Conservation (phyloP, 2,888 invertebrate genomes). For the Sarcophaga subvicina region DNA sequence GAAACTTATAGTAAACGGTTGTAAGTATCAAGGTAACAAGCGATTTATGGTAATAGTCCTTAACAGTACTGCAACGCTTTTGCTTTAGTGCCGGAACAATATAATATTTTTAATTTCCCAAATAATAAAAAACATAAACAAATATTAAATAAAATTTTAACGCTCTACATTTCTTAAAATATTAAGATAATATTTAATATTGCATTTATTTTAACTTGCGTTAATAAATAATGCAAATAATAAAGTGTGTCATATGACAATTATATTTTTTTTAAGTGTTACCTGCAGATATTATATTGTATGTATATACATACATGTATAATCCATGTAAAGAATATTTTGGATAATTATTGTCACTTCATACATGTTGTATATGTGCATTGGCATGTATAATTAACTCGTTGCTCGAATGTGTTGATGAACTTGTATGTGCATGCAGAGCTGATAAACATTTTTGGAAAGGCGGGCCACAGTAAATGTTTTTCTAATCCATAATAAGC, state of each 20-base stretch:
- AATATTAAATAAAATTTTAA: slow-evolving; percentile 15
- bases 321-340: not conserved
- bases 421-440: not conserved
- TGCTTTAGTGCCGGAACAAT: no score
- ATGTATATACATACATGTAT: not conserved
- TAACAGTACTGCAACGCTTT: no score
- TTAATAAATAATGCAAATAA: slow-evolving; percentile 32
- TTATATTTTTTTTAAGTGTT: slow-evolving; percentile 21
- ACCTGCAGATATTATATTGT: not conserved
- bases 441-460: slow-evolving; percentile 13
- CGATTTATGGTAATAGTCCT: no score
- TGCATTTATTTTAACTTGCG: slow-evolving; percentile 22
- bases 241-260: slow-evolving; percentile 23
- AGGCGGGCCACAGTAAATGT: no score
- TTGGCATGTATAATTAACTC: not conserved
- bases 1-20: no score
- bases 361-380: not conserved
- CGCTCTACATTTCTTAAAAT: slow-evolving; percentile 29
- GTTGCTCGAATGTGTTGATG: not conserved
- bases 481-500: no score
- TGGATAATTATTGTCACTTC: slow-evolving; percentile 6
- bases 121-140: not conserved
- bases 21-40: no score
- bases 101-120: no score
- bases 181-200: slow-evolving; percentile 39